These are phyloP conservation scores for Drosophila maculinotata DNA, from an alignment of 2,888 invertebrate species.

Conservation along the genomic window DNA sequence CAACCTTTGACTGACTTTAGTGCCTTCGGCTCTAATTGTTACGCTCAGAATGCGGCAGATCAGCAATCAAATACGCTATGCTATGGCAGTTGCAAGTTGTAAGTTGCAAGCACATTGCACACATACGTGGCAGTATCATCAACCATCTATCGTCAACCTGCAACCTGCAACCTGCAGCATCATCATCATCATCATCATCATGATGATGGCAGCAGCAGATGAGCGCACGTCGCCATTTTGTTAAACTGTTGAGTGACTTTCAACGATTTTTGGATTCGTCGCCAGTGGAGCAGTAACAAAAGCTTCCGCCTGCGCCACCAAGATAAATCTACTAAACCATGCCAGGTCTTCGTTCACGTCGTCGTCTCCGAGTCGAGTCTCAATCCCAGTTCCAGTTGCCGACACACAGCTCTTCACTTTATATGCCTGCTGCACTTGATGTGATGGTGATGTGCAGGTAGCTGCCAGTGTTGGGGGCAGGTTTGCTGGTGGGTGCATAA, in stretches of 20 bases:
- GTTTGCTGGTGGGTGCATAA: slow-evolving; percentile 17
- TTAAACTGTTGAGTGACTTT: slow-evolving; percentile 77
- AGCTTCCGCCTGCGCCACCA: slow-evolving; percentile 63
- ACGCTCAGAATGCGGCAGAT: neutral
- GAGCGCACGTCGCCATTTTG: slow-evolving; percentile 50
- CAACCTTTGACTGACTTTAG: neutral
- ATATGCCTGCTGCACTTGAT: slow-evolving; percentile 35
- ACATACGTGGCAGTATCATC: neutral
- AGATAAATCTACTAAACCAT: slow-evolving; percentile 61
- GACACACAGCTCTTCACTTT: slow-evolving; percentile 18
- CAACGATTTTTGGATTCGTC: slow-evolving; percentile 75
- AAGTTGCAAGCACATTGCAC: no score
- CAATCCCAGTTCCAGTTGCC: slow-evolving; percentile 3
- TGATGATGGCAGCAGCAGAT: neutral
- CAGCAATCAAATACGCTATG: neutral
- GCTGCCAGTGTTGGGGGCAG: slow-evolving; percentile 13
- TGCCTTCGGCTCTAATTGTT: neutral
- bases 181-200: slow-evolving; percentile 1
- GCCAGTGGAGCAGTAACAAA: slow-evolving; percentile 65
- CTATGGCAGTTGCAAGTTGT: slow-evolving; percentile 11
- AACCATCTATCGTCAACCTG: neutral
- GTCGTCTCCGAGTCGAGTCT: neutral
- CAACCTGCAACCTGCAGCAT: neutral
- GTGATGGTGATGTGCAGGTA: slow-evolving; percentile 26
- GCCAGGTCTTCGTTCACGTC: slow-evolving; percentile 4